These are phyloP conservation scores for Crocallis elinguaria DNA, from an alignment of 2,888 invertebrate species.

Conservation along the genomic window DNA sequence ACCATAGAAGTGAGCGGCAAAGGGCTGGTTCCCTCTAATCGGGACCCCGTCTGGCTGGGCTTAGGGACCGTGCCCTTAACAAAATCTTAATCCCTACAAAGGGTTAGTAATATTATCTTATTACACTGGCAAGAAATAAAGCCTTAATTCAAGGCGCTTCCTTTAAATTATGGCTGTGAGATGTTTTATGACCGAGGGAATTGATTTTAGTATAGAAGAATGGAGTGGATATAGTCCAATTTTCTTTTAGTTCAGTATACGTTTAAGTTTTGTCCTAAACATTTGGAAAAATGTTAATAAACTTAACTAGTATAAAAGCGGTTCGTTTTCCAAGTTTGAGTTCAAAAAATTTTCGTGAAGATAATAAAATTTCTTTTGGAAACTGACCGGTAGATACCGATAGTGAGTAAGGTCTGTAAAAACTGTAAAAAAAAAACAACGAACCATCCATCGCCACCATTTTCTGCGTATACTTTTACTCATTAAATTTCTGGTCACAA, in stretches of 20 bases:
- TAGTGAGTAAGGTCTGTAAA: too few relatives aligned
- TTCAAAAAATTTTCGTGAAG: too few relatives aligned
- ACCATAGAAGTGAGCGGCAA: slow-evolving; percentile 72
- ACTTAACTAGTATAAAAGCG: too few relatives aligned
- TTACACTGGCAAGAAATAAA: slow-evolving; percentile 80
- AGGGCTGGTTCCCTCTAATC: slow-evolving; percentile 62
- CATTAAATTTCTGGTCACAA: too few relatives aligned
- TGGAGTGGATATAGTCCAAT: neutral
- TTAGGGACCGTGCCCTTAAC: slow-evolving; percentile 78
- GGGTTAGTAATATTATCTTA: slow-evolving; percentile 84
- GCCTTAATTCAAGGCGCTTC: slow-evolving; percentile 68
- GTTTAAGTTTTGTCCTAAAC: too few relatives aligned
- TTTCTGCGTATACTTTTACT: too few relatives aligned
- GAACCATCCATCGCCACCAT: too few relatives aligned
- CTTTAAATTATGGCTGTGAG: slow-evolving; percentile 61
- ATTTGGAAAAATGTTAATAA: too few relatives aligned
- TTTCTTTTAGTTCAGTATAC: neutral
- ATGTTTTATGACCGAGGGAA: slow-evolving; percentile 32
- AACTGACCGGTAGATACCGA: too few relatives aligned
- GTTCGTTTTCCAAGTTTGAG: too few relatives aligned
- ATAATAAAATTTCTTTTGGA: too few relatives aligned
- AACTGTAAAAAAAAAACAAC: too few relatives aligned
- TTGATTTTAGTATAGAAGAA: slow-evolving; percentile 3
- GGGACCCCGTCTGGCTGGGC: slow-evolving; percentile 72
- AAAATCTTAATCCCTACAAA: slow-evolving; percentile 84